Percentiles rank a stretch among this genome's conserved stretches.
Conservation (phyloP, 2,888 invertebrate species). For the Acholoe squamosa region DNA sequence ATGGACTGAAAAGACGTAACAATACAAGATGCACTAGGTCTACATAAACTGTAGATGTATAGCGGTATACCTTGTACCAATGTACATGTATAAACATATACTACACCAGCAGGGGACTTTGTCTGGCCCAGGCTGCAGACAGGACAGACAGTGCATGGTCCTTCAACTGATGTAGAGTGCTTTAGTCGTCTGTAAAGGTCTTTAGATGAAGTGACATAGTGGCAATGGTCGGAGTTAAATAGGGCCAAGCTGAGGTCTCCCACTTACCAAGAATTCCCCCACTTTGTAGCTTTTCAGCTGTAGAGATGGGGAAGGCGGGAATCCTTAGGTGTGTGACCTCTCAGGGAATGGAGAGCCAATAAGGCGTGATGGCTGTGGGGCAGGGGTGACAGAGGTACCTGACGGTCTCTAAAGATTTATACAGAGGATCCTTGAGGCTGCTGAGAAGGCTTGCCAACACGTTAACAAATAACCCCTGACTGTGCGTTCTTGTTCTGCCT, state of each 20-base stretch:
- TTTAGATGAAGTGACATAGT: not conserved
- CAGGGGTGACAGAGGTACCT: not conserved
- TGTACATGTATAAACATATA: no score
- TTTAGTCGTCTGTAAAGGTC: not conserved
- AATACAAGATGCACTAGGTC: no score
- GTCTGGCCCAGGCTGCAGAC: no score
- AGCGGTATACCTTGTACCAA: no score
- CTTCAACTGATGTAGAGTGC: not conserved
- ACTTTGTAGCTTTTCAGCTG: constrained; percentile 44
- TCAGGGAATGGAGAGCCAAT: constrained; percentile 35
- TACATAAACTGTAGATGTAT: no score
- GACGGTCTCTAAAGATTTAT: not conserved
- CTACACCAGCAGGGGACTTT: no score
- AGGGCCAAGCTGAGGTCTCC: not conserved
- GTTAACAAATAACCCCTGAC: constrained; percentile 50
- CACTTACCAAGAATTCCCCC: no score
- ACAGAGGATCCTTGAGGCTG: constrained; percentile 4
- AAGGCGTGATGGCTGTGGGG: not conserved
- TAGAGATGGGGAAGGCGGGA: not conserved
- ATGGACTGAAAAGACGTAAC: no score
- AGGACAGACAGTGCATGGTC: no score
- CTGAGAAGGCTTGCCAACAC: constrained; percentile 1
- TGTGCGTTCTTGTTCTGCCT: not conserved
- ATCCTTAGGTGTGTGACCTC: not conserved
- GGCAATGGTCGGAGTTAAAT: not conserved